Conservation (phyloP, 1,140 invertebrate species). For the Eupristina koningsbergeri region DNA sequence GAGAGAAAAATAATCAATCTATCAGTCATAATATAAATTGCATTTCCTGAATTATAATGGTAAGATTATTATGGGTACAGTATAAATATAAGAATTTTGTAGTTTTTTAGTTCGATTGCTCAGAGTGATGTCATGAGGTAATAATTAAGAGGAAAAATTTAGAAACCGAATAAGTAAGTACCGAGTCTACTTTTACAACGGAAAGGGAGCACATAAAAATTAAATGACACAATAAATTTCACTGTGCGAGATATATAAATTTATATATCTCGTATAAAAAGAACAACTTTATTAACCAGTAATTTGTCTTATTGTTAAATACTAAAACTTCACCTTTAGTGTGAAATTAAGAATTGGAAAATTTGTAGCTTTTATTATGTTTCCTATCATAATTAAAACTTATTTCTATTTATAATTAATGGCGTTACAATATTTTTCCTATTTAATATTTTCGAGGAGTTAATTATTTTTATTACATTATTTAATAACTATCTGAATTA, state of each 20-base stretch:
- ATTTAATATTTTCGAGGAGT: no score
- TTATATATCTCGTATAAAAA: neutral
- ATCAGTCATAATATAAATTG: neutral
- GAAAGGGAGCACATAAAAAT: neutral
- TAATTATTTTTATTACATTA: no score
- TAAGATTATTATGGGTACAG: no score
- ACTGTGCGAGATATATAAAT: neutral
- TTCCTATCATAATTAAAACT: no score
- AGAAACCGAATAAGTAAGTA: neutral
- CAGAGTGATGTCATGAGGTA: neutral
- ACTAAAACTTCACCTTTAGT: no score
- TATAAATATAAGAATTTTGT: neutral
- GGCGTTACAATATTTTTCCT: no score
- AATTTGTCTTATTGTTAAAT: no score
- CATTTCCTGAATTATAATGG: neutral
- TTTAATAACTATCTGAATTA: no score
- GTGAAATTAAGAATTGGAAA: no score
- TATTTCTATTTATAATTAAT: no score
- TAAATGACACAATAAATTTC: neutral
- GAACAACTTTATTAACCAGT: neutral
- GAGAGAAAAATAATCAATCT: neutral
- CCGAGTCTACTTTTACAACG: neutral
- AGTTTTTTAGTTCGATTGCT: neutral
- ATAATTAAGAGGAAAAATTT: neutral
- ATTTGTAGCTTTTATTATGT: no score